Base-by-base conservation (phyloP, 2,797 vertebrate species). In the Coracias cyanogaster region DNA sequence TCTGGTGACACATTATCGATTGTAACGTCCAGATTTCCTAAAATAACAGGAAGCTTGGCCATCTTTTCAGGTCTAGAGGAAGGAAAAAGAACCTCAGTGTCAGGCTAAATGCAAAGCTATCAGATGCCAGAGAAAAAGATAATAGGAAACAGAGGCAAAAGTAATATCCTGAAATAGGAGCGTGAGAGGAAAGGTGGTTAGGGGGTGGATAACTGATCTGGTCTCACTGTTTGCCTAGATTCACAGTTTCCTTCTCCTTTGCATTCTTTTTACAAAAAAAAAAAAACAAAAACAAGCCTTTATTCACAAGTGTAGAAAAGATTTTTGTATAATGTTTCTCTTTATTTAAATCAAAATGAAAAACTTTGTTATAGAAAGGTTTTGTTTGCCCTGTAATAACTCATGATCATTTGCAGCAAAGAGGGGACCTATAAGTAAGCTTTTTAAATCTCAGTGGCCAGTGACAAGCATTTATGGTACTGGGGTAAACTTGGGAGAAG, bases 21-120 rank as follows among this genome's bases (percentile, higher is more conserved):
- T 22, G 98, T 99, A 76, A 99, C 98, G 84, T 99, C 99, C 81
- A 99, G 97, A 96, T 99, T 99, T 93, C 99, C 99, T 96, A 99
- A 97, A 96, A 99, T 99, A 90, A 99, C 99, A 25, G 99, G 99
- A 84, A 99, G 98, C 95, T 99, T 99, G 93, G 99, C 98, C 99
- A 99, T 99, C 98, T 99, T 99, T 97, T 99, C 99, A 60, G 99
- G 99, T 97, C 99, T 99, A 97, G 64, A 96, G 95, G 93, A 81
- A 95, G 46, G 74, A 64, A 43, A 93, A 78, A 58, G 49, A 83
- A 52, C 6, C 45, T 76, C 55, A 60, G 58, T 46, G 67, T 78
- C 46, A 96, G 85, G n/a, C 58, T 58, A 89, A 79, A 71, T 58
- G 58, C 43, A 92, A 93, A 94, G 78, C 29, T 31, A 35, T 28